Percentiles rank a stretch among this genome's conserved stretches.
phyloP scores from a whole-genome alignment of 2,113 vertebrate species.

The Nyctibius bracteatus region DNA sequence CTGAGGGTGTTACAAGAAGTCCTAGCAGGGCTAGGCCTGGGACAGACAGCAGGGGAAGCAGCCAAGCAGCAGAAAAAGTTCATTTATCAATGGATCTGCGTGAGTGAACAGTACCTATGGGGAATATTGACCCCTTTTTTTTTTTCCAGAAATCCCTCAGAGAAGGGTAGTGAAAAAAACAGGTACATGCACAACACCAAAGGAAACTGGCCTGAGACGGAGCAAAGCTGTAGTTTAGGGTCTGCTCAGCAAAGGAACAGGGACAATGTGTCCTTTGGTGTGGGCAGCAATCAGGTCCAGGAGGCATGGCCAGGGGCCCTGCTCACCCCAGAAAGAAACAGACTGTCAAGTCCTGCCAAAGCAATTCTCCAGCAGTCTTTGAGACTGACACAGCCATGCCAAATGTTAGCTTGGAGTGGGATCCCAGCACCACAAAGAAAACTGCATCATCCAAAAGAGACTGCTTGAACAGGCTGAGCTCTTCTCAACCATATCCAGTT shows the following conservation, averaged over 20 bases:
- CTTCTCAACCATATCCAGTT: not conserved
- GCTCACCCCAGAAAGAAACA: not conserved
- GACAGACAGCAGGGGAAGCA: not conserved
- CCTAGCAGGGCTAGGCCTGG: not conserved
- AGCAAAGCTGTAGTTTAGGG: not conserved
- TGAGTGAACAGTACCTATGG: not conserved
- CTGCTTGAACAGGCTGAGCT: not conserved
- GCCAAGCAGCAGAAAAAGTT: not conserved
- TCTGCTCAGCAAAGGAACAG: not conserved
- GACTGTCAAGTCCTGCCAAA: not conserved
- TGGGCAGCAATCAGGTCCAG: not conserved
- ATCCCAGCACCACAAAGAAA: not conserved
- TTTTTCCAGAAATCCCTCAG: not conserved
- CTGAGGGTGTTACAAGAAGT: not conserved
- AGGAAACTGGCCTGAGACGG: not conserved
- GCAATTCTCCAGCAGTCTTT: not conserved
- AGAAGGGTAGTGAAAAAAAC: not conserved
- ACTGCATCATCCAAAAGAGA: not conserved
- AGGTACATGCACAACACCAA: not conserved
- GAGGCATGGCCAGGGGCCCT: rapidly evolving
- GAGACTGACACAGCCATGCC: not conserved
- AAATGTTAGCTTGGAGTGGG: not conserved
- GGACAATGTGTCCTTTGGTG: not conserved
- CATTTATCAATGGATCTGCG: not conserved
- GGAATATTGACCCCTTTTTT: not conserved